These are phyloP conservation scores for Strigamia maritima DNA, from an alignment of 2,888 invertebrate species.

Conservation along the genomic window DNA sequence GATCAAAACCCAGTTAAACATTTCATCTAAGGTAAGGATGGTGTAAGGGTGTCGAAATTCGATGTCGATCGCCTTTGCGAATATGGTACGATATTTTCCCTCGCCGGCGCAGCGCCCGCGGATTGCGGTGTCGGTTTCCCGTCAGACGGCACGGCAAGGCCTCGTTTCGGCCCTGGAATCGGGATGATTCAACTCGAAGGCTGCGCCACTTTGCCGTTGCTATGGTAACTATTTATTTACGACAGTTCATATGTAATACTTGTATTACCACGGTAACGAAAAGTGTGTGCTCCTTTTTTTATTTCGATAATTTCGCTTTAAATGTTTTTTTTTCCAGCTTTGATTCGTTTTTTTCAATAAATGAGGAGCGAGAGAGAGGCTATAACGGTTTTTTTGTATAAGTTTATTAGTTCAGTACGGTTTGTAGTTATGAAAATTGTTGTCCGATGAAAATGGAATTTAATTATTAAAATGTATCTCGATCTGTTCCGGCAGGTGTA, in stretches of 20 bases:
- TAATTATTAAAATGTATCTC: not conserved
- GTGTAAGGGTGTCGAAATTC: not conserved
- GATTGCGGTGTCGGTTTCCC: slow-evolving; percentile 19
- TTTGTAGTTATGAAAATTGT: not conserved
- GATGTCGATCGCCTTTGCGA: not conserved
- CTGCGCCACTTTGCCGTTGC: slow-evolving; percentile 20
- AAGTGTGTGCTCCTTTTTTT: not conserved
- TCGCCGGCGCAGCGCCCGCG: slow-evolving; percentile 16
- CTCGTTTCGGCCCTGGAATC: not conserved
- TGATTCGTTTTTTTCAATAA: not conserved
- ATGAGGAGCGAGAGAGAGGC: too few species aligned
- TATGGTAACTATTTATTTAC: slow-evolving; percentile 23
- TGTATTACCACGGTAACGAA: slow-evolving; percentile 19
- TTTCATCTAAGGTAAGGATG: not conserved
- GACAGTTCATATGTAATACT: slow-evolving; percentile 1
- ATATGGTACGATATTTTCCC: not conserved
- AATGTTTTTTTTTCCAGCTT: not conserved
- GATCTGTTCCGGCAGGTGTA: slow-evolving; percentile 2
- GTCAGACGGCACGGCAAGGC: slow-evolving; percentile 23
- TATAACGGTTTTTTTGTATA: not conserved
- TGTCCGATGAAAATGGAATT: not conserved
- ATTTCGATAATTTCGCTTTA: not conserved
- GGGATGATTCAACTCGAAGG: not conserved
- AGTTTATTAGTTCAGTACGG: not conserved
- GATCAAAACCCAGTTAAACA: not conserved